Base-by-base conservation (phyloP, 1,140 invertebrate genomes). In the Zophobas atratus region DNA sequence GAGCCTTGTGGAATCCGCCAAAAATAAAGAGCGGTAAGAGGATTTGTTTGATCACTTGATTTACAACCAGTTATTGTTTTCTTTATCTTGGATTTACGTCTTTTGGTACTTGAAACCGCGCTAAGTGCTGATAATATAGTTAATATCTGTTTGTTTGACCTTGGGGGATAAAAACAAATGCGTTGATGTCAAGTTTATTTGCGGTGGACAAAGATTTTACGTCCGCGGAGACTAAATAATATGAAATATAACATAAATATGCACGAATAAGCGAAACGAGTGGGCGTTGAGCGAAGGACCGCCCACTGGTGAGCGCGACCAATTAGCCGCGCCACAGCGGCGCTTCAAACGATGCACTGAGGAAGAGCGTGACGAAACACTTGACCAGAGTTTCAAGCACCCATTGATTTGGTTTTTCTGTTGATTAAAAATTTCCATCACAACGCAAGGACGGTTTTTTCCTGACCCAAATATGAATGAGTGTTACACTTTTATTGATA, bases 1-100 rank as follows among this genome's bases (percentile, higher is more conserved):
- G 3, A 70, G 75, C 56, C 48, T 77, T 3, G 81, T 83, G 34
- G 81, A 82, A 38, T 8, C 49, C 20, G 43, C 56, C 36, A 80
- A 70, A 72, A 43, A 8, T 51, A 79, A 72, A 67, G 79, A 81
- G 35, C 70, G 76, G 79, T 80, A 77, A 70, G 6, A 49, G 39
- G 2, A 32, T 1, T 32, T 39, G 60, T 71, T 56, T 8, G 8
- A 32, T 67, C 43, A 39, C 43, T 43, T 67, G 60, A 67, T 67
- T 46, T 36, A 35, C 34, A 35, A 53, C 38, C 34, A 8, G 4
- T n/a, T 51, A 2, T 2, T 51, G 3, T 46, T 41, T 39, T 67
- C 38, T 2, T 41, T 67, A 67, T 67, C 60, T 43, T 63, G 2
- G n/a, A 67, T 67, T 67, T 67, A 67, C 60, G 38, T 67, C 38